phyloP scores from a whole-genome alignment of 2,888 invertebrate species.

The Dolomedes plantarius region DNA sequence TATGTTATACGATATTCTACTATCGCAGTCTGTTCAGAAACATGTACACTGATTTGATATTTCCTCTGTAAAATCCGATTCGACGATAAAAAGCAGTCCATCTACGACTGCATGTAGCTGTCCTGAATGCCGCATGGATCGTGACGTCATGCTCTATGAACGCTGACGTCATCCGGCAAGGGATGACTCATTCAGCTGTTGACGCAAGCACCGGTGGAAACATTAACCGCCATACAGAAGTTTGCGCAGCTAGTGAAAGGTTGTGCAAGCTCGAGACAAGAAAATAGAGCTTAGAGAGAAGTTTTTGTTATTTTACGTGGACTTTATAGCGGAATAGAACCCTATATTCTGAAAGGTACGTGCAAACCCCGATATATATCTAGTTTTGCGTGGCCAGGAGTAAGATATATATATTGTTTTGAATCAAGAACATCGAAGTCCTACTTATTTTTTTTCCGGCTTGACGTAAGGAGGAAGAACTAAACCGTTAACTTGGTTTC shows the following conservation, averaged over 20 bases:
- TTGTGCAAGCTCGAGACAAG: neutral
- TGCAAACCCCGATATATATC: neutral
- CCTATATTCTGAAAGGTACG: conserved; percentile 11
- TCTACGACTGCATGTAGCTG: conserved; percentile 56
- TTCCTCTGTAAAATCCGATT: too few species aligned
- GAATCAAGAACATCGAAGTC: neutral
- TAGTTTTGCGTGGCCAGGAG: neutral
- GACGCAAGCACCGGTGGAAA: conserved; percentile 63
- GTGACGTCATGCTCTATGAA: conserved; percentile 68
- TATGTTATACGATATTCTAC: too few species aligned
- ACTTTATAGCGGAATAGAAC: neutral
- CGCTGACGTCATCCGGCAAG: conserved; percentile 57
- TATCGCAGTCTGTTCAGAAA: too few species aligned
- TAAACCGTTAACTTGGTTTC: neutral
- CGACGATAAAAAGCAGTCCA: conserved; percentile 23
- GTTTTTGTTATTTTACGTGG: conserved; percentile 2
- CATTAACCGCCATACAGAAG: conserved; percentile 22
- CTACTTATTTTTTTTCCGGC: neutral
- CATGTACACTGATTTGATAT: too few species aligned
- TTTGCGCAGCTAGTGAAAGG: conserved; percentile 22
- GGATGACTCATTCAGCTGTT: conserved; percentile 55
- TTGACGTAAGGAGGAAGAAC: neutral
- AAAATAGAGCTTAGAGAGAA: neutral
- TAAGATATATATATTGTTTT: neutral
- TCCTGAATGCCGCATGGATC: conserved; percentile 67